phyloP scores from a whole-genome alignment of 2,797 vertebrate genomes.

The Xenopus petersii region DNA sequence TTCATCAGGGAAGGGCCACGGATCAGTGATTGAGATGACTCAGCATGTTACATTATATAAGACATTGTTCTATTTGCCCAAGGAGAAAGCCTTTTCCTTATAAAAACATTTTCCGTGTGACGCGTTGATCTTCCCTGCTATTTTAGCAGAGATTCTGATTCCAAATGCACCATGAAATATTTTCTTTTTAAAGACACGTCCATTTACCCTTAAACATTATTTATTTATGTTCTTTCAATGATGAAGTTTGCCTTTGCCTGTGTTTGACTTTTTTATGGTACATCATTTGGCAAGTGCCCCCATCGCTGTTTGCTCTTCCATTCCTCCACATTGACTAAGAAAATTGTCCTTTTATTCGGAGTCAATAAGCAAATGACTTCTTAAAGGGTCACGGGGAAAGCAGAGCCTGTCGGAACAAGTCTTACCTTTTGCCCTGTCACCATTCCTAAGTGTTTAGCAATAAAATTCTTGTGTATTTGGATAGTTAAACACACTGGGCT shows the following conservation, averaged over 20 bases:
- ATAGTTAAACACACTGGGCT: not conserved
- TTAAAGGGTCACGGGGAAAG: slow-evolving; percentile 25
- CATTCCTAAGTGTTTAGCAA: not conserved
- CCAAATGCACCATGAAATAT: too few relatives aligned
- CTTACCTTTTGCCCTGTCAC: not conserved
- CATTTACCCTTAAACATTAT: slow-evolving; percentile 9
- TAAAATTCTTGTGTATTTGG: not conserved
- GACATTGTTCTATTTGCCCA: too few relatives aligned
- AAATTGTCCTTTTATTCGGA: slow-evolving; percentile 19
- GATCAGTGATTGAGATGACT: too few relatives aligned
- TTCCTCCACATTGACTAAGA: slow-evolving; percentile 14
- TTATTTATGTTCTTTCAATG: slow-evolving; percentile 24
- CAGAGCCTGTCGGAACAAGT: slow-evolving; percentile 22
- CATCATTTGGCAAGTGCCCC: slow-evolving; percentile 1
- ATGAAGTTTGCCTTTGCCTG: slow-evolving; percentile 12
- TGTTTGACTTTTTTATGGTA: not conserved
- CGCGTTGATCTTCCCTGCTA: too few relatives aligned
- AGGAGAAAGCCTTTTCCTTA: too few relatives aligned
- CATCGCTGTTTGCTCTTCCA: slow-evolving; percentile 22
- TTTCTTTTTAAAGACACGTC: slow-evolving; percentile 16
- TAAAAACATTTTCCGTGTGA: too few relatives aligned
- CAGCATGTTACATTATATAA: too few relatives aligned
- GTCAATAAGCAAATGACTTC: slow-evolving; percentile 18
- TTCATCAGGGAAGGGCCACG: too few relatives aligned
- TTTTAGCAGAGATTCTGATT: too few relatives aligned